phyloP scores from a whole-genome alignment of 2,797 vertebrate genomes.

The Rhincodon typus region DNA sequence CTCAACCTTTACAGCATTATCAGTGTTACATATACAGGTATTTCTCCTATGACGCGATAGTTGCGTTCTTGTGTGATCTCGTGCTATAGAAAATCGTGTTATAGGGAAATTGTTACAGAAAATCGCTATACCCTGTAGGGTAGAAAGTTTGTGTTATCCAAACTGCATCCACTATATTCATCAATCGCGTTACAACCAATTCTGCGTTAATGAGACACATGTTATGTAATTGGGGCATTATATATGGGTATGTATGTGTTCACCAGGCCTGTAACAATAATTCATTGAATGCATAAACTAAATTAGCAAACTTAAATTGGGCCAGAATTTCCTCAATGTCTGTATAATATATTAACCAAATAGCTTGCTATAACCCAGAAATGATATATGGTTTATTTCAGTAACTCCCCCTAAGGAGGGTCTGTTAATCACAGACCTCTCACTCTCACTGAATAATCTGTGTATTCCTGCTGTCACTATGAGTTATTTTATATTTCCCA shows the following conservation, averaged over 20 bases:
- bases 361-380: not conserved
- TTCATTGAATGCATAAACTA: not conserved
- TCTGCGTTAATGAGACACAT: too few relatives aligned
- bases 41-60: not conserved
- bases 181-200: too few relatives aligned
- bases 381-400: not conserved
- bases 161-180: too few relatives aligned
- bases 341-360: not conserved
- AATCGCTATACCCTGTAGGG: too few relatives aligned
- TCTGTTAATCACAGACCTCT: constrained; percentile 10
- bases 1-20: not conserved
- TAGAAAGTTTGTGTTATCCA: too few relatives aligned
- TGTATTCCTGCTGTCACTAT: constrained; percentile 20
- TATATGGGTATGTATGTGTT: not conserved
- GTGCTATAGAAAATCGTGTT: too few relatives aligned
- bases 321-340: not conserved
- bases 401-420: not conserved
- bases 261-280: not conserved
- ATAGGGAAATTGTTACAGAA: too few relatives aligned
- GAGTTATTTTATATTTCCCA: constrained; percentile 17
- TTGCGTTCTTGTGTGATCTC: too few relatives aligned
- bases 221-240: too few relatives aligned
- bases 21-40: not conserved
- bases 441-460: constrained; percentile 1
- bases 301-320: not conserved